Evolutionary conservation across 2,888 invertebrate genomes (phyloP), one percentile per base, ranked within the genome.

Genomic region (Pteria penguin): DNA sequence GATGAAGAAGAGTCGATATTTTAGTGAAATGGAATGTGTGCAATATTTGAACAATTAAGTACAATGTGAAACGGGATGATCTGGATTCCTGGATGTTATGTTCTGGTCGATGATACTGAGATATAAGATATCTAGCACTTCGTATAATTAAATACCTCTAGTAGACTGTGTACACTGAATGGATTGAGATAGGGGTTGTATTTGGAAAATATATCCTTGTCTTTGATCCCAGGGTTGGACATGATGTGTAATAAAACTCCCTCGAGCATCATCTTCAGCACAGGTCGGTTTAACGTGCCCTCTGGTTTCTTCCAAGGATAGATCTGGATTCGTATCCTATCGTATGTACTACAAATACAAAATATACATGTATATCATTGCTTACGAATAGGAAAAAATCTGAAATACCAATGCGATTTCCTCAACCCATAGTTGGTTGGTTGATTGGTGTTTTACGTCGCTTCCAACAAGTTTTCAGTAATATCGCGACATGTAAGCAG

Each of bases 281-380:
- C 94, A 26, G 94, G 93, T 14, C 94, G 93, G 91, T 96, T 96
- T 11, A 96, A 87, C 0, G 94, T 93, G 2, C 96, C 96, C 91
- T 96, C 95, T 1, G 96, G 94, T 78, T 95, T 94, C 72, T 95
- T 94, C 96, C 96, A 96, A 0, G 96, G 96, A 75, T 94, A 93
- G 5, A 92, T 90, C 2, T 90, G 69, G 54, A 92, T 86, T 14
- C 87, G 80, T 5, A 90, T 87, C 52, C 78, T 84, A 72, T 87
- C 86, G 76, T 87, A 88, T 1, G 85, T 84, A 76, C 87, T 87
- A 79, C 8, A 82, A 78, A 31, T 58, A 65, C 22, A 18, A 54
- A 31, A n/a, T n/a, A 26, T 22, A 5, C 1, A 4, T 0, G 22
- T 52, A 26, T 29, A 61, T 1, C 24, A n/a, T n/a, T 29, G 11